These are phyloP conservation scores for Amphiprion clarkii DNA, from an alignment of 2,797 vertebrate genomes.

Conservation along the genomic window DNA sequence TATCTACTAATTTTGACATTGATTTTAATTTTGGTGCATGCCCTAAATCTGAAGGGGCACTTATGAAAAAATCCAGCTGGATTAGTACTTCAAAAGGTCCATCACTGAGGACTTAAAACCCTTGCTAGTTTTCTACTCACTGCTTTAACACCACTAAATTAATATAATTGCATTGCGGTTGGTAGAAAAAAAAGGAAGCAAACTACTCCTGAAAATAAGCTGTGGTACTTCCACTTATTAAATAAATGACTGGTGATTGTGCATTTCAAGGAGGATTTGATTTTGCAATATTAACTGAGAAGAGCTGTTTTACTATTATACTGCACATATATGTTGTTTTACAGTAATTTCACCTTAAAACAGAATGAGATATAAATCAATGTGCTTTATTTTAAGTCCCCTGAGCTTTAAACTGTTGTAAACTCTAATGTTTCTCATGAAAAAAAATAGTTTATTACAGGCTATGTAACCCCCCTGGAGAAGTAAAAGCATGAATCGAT, in stretches of 20 bases:
- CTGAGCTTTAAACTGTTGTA: conserved; percentile 37
- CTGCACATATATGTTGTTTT: conserved; percentile 14
- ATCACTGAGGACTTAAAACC: conserved; percentile 13
- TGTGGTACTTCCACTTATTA: neutral
- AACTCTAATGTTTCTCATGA: conserved; percentile 21
- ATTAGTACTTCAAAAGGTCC: conserved; percentile 25
- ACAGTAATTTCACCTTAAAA: conserved; percentile 20
- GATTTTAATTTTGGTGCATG: conserved; percentile 1
- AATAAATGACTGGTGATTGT: conserved; percentile 9
- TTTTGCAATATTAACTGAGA: conserved; percentile 2
- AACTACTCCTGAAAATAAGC: conserved; percentile 15
- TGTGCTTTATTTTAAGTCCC: conserved; percentile 23
- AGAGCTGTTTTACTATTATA: conserved; percentile 3
- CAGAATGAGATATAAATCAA: conserved; percentile 9
- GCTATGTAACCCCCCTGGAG: conserved; percentile 13
- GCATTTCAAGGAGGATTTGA: conserved; percentile 8
- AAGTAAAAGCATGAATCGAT: conserved; percentile 32
- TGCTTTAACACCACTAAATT: conserved; percentile 18
- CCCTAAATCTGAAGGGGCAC: conserved; percentile 20
- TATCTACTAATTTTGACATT: conserved; percentile 1
- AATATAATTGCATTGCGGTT: conserved; percentile 1
- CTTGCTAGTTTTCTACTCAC: conserved; percentile 8
- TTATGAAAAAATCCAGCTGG: neutral
- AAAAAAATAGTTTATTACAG: conserved; percentile 37
- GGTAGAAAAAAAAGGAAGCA: neutral